Evolutionary conservation across 2,797 vertebrate species (phyloP).

Genomic region (Lemur catta): DNA sequence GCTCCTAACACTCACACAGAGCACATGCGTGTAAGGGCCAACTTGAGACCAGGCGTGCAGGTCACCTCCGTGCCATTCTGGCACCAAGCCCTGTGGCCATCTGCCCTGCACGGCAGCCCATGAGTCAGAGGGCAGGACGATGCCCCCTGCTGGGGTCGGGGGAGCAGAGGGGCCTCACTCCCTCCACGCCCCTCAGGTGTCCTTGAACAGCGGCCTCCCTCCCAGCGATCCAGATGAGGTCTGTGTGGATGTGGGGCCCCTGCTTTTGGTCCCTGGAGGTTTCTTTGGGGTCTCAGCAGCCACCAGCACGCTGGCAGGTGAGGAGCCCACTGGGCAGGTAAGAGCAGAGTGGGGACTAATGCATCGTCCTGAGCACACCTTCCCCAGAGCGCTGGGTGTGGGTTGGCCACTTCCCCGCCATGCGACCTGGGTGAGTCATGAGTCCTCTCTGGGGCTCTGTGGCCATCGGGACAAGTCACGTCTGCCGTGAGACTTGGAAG

Average conservation of each 20-base stretch:
- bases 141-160: neutral
- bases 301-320: slow-evolving; percentile 73
- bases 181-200: slow-evolving; percentile 30
- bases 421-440: neutral
- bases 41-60: accelerated
- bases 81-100: neutral
- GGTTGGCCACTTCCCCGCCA: neutral
- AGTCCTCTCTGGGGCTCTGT: neutral
- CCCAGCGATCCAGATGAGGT: slow-evolving; percentile 46
- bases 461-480: neutral
- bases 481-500: neutral
- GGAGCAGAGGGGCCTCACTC: neutral
- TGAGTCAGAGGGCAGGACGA: neutral
- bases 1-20: neutral
- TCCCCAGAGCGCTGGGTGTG: neutral
- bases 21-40: neutral
- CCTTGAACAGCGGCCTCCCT: slow-evolving; percentile 51
- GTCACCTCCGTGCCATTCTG: neutral
- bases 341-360: neutral
- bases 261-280: slow-evolving; percentile 71
- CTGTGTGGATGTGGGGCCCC: slow-evolving; percentile 58
- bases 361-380: neutral
- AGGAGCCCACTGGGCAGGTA: neutral
- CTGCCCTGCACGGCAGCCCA: neutral
- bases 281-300: slow-evolving; percentile 79